Evolutionary conservation across 1,140 invertebrate genomes (phyloP).

Genomic region (Ips nitidus): DNA sequence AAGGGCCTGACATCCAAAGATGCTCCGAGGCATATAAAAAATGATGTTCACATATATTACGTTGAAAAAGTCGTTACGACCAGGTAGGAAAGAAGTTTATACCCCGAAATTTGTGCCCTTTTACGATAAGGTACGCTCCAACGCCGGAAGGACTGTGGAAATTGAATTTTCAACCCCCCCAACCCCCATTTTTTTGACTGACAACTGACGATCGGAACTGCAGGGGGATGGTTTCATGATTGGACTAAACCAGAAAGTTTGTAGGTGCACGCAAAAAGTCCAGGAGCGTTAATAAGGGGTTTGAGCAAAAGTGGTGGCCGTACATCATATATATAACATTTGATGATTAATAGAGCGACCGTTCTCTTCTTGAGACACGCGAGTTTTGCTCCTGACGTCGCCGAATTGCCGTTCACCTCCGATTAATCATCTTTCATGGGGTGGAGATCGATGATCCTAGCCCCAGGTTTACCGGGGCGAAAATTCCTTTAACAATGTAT

Average conservation of each 20-base stretch:
- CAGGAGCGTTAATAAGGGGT: background rate
- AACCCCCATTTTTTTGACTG: no score
- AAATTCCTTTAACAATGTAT: slow-evolving; percentile 24
- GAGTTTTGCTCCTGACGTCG: slow-evolving; percentile 40
- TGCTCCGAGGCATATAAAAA: slow-evolving; percentile 1
- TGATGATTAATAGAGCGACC: slow-evolving; percentile 36
- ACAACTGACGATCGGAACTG: no score
- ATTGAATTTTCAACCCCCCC: slow-evolving; percentile 15
- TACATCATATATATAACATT: background rate
- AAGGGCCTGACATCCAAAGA: no score
- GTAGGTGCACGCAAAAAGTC: background rate
- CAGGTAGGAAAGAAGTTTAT: slow-evolving; percentile 12
- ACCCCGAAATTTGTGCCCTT: slow-evolving; percentile 19
- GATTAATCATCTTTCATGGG: slow-evolving; percentile 37
- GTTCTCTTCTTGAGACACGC: slow-evolving; percentile 35
- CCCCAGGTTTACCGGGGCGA: background rate
- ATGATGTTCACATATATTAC: slow-evolving; percentile 22
- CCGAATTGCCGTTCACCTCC: slow-evolving; percentile 42
- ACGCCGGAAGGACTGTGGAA: slow-evolving; percentile 17
- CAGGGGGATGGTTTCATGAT: no score
- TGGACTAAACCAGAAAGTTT: background rate
- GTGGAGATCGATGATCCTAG: slow-evolving; percentile 20
- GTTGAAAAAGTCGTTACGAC: slow-evolving; percentile 23
- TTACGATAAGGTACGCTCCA: slow-evolving; percentile 16
- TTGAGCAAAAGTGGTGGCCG: background rate